A percentile compares a stretch with the other conserved stretches of the same genome.
Evolutionary conservation across 2,888 invertebrate genomes (phyloP).

Genomic region (Amiota communis): DNA sequence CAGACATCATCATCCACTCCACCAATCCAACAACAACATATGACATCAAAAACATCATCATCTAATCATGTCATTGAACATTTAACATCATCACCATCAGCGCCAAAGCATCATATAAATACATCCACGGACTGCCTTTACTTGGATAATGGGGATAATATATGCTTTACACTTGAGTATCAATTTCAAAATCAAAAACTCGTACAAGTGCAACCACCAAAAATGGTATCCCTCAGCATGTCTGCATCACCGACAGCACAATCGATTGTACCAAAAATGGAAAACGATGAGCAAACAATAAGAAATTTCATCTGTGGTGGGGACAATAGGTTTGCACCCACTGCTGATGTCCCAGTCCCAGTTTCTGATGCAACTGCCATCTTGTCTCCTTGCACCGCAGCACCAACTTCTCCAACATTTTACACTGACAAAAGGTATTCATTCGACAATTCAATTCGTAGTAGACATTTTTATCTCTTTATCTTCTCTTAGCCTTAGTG

Average conservation of each 20-base stretch:
- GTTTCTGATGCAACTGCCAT: conserved; percentile 13
- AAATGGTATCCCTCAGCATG: conserved; percentile 60
- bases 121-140: background rate
- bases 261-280: conserved; percentile 37
- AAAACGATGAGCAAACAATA: conserved; percentile 30
- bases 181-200: conserved; percentile 71
- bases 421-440: conserved; percentile 49
- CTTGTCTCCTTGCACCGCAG: conserved; percentile 8
- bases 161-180: conserved; percentile 70
- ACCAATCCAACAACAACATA: background rate
- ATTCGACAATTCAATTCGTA: background rate
- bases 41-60: conserved; percentile 8
- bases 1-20: conserved; percentile 25
- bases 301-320: conserved; percentile 9
- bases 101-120: conserved; percentile 23
- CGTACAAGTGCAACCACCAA: conserved; percentile 70
- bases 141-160: conserved; percentile 55
- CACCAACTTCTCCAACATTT: conserved; percentile 44
- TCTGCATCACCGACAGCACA: conserved; percentile 34
- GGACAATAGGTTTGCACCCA: conserved; percentile 31
- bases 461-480: conserved; percentile 27
- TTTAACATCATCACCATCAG: conserved; percentile 8
- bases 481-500: conserved; percentile 13
- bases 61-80: conserved; percentile 21
- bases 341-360: conserved; percentile 21